These are phyloP conservation scores for Nettapus auritus DNA, from an alignment of 2,113 vertebrate species.

Conservation along the genomic window DNA sequence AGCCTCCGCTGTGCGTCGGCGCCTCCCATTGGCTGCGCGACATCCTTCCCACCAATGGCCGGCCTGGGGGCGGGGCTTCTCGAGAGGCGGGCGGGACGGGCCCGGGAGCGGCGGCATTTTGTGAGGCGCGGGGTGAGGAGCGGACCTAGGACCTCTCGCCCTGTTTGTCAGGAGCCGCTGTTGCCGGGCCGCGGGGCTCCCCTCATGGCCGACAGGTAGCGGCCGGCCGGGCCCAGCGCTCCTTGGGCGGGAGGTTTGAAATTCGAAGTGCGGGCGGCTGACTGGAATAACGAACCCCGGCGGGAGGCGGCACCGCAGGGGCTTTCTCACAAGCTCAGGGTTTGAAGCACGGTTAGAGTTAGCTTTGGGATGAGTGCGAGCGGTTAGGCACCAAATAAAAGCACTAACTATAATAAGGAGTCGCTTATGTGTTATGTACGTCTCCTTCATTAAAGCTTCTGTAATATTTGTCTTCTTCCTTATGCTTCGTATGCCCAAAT, in stretches of 20 bases:
- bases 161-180: accelerated
- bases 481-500: accelerated
- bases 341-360: background rate
- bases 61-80: background rate
- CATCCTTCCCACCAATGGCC: accelerated
- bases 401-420: background rate
- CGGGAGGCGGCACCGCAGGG: too few relatives aligned
- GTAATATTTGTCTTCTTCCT: too few relatives aligned
- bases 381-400: background rate
- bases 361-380: background rate
- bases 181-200: accelerated
- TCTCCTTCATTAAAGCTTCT: background rate
- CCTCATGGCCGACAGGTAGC: constrained; percentile 9
- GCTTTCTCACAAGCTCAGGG: background rate
- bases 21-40: background rate
- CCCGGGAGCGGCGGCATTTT: accelerated
- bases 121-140: accelerated
- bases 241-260: background rate
- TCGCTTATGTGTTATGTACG: background rate
- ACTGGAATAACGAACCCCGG: too few relatives aligned
- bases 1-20: accelerated
- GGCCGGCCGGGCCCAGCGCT: accelerated
- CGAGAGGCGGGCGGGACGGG: too few relatives aligned
- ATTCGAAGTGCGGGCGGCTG: background rate
- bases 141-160: too few relatives aligned